These are phyloP conservation scores for Paraplagusia blochii DNA, from an alignment of 2,113 vertebrate species.

Conservation along the genomic window DNA sequence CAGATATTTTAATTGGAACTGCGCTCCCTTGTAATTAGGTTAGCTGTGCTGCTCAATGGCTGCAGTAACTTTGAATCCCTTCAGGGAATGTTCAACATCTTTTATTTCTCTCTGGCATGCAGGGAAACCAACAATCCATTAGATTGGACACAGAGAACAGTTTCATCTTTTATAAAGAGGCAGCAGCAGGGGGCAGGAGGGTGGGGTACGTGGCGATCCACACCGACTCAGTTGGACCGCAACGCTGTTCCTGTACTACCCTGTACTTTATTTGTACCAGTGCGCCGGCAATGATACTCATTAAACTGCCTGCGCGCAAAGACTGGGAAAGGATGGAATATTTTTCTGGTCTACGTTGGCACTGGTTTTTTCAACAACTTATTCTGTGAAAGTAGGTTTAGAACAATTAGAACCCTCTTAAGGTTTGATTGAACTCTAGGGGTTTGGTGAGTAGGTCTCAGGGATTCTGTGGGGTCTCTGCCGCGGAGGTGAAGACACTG, in stretches of 20 bases:
- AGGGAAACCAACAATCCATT: conserved; percentile 29
- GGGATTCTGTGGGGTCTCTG: too few relatives aligned
- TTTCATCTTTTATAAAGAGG: conserved; percentile 13
- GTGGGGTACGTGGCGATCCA: conserved; percentile 53
- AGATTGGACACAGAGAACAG: conserved; percentile 29
- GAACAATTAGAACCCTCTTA: too few relatives aligned
- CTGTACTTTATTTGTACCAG: background rate
- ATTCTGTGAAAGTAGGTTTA: background rate
- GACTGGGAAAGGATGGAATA: conserved; percentile 24
- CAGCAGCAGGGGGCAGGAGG: conserved; percentile 28
- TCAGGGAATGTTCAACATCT: conserved; percentile 35
- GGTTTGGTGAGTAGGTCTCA: too few relatives aligned
- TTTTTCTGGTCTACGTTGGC: conserved; percentile 32
- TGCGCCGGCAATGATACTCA: conserved; percentile 14
- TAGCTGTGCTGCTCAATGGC: conserved; percentile 28
- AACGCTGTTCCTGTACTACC: conserved; percentile 12
- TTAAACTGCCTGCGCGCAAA: conserved; percentile 16
- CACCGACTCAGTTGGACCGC: conserved; percentile 10
- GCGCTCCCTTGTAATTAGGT: conserved; percentile 29
- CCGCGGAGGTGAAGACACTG: too few relatives aligned
- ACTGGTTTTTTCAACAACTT: conserved; percentile 21
- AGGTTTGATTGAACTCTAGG: too few relatives aligned
- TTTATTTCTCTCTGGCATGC: conserved; percentile 42
- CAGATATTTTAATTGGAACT: conserved; percentile 33
- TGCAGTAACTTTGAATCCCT: conserved; percentile 37